These are phyloP conservation scores for Malachius bipustulatus DNA, from an alignment of 2,888 invertebrate species.

Conservation along the genomic window DNA sequence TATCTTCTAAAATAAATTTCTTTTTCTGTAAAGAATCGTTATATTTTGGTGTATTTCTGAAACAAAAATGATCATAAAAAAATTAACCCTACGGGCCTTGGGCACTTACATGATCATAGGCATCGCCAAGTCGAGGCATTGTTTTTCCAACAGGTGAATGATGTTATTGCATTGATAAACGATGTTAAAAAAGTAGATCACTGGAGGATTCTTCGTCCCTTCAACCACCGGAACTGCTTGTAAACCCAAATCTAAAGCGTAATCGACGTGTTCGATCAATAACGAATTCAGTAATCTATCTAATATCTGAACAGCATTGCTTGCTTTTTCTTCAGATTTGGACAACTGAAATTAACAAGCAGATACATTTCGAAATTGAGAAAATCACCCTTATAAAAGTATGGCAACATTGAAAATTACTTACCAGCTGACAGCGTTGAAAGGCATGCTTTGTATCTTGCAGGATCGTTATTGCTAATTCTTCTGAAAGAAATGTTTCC, in stretches of 20 bases:
- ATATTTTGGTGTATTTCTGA: slow-evolving; percentile 75
- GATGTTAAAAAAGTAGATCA: slow-evolving; percentile 86
- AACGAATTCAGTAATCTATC: slow-evolving; percentile 77
- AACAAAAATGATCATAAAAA: slow-evolving; percentile 20
- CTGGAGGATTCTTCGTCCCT: slow-evolving; percentile 63
- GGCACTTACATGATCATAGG: slow-evolving; percentile 69
- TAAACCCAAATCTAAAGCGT: slow-evolving; percentile 87
- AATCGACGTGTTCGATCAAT: slow-evolving; percentile 87
- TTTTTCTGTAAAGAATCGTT: slow-evolving; percentile 83
- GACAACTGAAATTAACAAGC: slow-evolving; percentile 49
- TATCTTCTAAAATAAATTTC: slow-evolving; percentile 70
- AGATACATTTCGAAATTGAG: no score
- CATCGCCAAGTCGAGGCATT: slow-evolving; percentile 78
- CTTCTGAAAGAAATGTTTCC: slow-evolving; percentile 92
- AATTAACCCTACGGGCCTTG: no score
- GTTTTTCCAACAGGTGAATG: slow-evolving; percentile 84
- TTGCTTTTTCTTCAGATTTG: slow-evolving; percentile 59
- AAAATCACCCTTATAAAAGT: slow-evolving; percentile 5
- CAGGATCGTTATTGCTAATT: slow-evolving; percentile 80
- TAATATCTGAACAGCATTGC: slow-evolving; percentile 67
- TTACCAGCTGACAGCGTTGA: slow-evolving; percentile 70
- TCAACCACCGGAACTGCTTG: slow-evolving; percentile 84
- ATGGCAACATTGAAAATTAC: slow-evolving; percentile 21
- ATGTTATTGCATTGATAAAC: slow-evolving; percentile 90
- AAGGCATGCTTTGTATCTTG: slow-evolving; percentile 86